Conservation (phyloP, 35 echinoderm and acorn worm genomes). For the Patiria miniata region DNA sequence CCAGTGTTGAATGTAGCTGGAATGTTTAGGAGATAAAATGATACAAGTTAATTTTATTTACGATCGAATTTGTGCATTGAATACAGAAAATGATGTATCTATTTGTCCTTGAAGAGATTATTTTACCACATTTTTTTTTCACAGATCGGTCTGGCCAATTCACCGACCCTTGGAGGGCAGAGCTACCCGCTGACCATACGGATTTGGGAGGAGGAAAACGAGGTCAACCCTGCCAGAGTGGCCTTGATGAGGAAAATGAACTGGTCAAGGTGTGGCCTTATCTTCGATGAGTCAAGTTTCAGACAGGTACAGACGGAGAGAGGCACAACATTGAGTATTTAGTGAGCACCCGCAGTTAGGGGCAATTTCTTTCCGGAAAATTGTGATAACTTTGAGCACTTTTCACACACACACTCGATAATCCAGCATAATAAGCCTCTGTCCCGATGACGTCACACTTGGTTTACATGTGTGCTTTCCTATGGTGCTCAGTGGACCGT, state of each 20-base stretch:
- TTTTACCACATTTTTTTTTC: neutral
- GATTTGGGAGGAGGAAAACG: slow-evolving; percentile 34
- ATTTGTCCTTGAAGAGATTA: too few species aligned
- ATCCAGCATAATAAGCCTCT: neutral
- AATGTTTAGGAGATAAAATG: too few species aligned
- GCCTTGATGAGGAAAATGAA: slow-evolving; percentile 39
- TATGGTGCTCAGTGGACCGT: too few species aligned
- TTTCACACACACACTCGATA: neutral
- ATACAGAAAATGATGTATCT: too few species aligned
- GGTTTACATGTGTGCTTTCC: too few species aligned
- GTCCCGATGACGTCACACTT: too few species aligned
- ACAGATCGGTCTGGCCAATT: slow-evolving; percentile 27
- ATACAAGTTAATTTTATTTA: too few species aligned
- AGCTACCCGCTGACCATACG: slow-evolving; percentile 35
- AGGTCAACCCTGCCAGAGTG: slow-evolving; percentile 31
- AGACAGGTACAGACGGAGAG: slow-evolving; percentile 23
- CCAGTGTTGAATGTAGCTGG: too few species aligned
- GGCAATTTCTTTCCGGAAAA: neutral
- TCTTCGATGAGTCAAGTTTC: slow-evolving; percentile 39
- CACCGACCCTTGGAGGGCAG: neutral
- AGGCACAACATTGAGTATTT: too few species aligned
- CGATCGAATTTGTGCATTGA: too few species aligned
- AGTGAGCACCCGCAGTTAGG: too few species aligned
- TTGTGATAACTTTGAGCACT: neutral
- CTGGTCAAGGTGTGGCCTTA: slow-evolving; percentile 38